phyloP scores from a whole-genome alignment of 2,888 invertebrate genomes.

The Bombylius major region DNA sequence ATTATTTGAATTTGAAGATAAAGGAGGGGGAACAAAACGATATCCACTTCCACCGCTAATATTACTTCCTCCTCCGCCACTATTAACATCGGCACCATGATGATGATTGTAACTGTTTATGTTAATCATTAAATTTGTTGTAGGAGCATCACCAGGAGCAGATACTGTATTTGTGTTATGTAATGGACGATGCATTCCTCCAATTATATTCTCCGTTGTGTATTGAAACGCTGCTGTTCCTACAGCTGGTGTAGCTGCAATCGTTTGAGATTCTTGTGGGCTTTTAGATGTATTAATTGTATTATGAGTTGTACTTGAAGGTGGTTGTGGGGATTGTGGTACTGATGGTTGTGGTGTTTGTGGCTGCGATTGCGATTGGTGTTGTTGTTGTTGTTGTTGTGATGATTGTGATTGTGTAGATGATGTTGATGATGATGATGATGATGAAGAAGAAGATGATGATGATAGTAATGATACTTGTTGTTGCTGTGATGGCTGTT shows the following conservation, averaged over 20 bases:
- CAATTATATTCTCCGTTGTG: not conserved
- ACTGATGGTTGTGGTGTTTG: conserved; percentile 5
- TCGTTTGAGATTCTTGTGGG: not conserved
- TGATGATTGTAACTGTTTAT: not conserved
- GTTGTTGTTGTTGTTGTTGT: conserved; percentile 5
- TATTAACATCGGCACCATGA: not conserved
- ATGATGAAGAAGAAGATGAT: conserved; percentile 25
- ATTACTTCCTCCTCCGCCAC: not conserved
- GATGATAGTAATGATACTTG: conserved; percentile 6
- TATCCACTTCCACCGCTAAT: not conserved
- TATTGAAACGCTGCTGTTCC: not conserved
- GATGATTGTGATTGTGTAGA: not conserved
- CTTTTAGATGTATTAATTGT: not conserved
- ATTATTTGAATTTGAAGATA: not conserved
- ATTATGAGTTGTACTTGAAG: conserved; percentile 24
- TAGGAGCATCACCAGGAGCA: not conserved
- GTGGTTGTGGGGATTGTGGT: conserved; percentile 9
- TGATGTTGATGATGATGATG: conserved; percentile 5
- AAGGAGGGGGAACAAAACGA: not conserved
- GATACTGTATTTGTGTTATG: not conserved
- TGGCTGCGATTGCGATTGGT: not conserved
- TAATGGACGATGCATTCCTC: not conserved
- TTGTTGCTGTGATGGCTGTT: conserved; percentile 13
- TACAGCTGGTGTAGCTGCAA: not conserved
- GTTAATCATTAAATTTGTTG: not conserved